These are phyloP conservation scores for Temnothorax unifasciatus DNA, from an alignment of 2,888 invertebrate species.

Conservation along the genomic window DNA sequence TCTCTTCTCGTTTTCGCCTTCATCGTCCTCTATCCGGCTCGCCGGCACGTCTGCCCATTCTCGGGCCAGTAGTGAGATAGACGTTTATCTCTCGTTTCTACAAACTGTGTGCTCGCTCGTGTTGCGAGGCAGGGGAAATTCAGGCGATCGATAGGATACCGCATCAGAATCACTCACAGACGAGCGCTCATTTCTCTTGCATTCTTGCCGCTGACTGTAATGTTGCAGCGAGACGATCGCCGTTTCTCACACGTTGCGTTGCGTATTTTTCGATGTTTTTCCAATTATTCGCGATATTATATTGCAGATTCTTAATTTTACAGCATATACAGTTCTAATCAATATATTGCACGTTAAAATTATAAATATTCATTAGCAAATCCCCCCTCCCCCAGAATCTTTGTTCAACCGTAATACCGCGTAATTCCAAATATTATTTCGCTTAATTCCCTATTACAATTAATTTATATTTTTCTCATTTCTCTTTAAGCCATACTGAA, in stretches of 20 bases:
- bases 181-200: constrained; percentile 56
- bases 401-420: background rate
- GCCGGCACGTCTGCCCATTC: constrained; percentile 50
- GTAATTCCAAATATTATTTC: constrained; percentile 19
- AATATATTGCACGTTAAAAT: background rate
- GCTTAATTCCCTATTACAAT: constrained; percentile 30
- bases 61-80: constrained; percentile 54
- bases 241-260: constrained; percentile 29
- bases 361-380: constrained; percentile 9
- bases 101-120: constrained; percentile 45
- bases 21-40: constrained; percentile 39
- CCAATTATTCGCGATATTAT: background rate
- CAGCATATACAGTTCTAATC: background rate
- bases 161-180: constrained; percentile 57
- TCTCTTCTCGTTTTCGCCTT: constrained; percentile 45
- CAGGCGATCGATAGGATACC: constrained; percentile 60
- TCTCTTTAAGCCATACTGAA: constrained; percentile 6
- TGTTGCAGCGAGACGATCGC: constrained; percentile 42
- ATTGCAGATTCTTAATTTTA: constrained; percentile 1
- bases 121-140: constrained; percentile 51
- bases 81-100: constrained; percentile 62
- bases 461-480: constrained; percentile 39
- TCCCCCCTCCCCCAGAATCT: background rate
- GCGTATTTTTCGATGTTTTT: background rate
- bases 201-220: constrained; percentile 53